These are phyloP conservation scores for Clunio marinus DNA, from an alignment of 2,888 invertebrate genomes.

Conservation along the genomic window DNA sequence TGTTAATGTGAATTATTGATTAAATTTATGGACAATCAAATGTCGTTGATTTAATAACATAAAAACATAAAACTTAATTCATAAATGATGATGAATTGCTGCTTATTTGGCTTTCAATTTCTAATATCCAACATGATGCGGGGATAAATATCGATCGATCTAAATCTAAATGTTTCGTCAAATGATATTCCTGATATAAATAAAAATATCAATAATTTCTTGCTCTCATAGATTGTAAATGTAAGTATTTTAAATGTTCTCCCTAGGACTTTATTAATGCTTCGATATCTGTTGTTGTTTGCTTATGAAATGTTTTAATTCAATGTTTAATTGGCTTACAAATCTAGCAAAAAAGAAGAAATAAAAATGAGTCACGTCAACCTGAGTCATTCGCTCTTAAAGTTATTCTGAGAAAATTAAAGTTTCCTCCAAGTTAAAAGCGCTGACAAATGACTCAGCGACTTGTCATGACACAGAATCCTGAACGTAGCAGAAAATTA, in stretches of 20 bases:
- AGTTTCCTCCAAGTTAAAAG: too few relatives aligned
- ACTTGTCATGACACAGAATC: not conserved
- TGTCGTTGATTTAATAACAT: not conserved
- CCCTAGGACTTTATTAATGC: not conserved
- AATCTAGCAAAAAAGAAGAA: too few relatives aligned
- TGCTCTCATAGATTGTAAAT: conserved; percentile 43
- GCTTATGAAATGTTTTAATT: too few relatives aligned
- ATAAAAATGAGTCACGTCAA: not conserved
- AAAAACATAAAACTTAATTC: not conserved
- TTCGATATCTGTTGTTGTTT: not conserved
- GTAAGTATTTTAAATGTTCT: conserved; percentile 43
- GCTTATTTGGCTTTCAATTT: not conserved
- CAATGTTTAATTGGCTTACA: not conserved
- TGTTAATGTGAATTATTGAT: not conserved
- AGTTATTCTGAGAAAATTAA: too few relatives aligned
- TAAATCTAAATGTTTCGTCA: conserved; percentile 15
- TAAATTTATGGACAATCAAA: conserved; percentile 28
- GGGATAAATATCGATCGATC: conserved; percentile 8
- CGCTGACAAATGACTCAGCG: conserved; percentile 6
- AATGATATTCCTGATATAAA: conserved; percentile 5
- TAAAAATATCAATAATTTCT: conserved; percentile 38
- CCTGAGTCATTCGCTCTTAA: not conserved
- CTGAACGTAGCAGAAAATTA: not conserved
- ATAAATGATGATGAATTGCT: not conserved
- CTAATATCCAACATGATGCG: conserved; percentile 8